Percentiles rank a stretch among this genome's conserved stretches.
Conservation (phyloP, 2,888 invertebrate species). For the Xylophagus ater region DNA sequence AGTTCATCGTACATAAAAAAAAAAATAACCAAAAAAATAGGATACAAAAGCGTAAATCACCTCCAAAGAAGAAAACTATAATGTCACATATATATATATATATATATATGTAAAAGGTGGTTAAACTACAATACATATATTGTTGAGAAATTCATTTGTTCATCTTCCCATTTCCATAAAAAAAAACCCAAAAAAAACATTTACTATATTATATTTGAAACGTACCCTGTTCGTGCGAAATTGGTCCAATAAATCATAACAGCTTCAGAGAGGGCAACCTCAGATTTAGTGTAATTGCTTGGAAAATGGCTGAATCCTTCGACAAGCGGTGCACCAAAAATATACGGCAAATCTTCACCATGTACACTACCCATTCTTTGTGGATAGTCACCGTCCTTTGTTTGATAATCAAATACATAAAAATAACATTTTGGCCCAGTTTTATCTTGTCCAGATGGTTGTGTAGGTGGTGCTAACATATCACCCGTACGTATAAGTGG, state of each 20-base stretch:
- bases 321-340: slow-evolving; percentile 83
- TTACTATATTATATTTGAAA: no score
- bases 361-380: slow-evolving; percentile 89
- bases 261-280: slow-evolving; percentile 74
- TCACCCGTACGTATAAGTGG: slow-evolving; percentile 80
- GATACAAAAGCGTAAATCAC: no score
- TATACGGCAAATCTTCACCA: slow-evolving; percentile 82
- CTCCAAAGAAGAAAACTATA: neutral
- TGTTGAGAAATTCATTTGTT: no score
- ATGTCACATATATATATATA: neutral
- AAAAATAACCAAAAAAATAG: no score
- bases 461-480: slow-evolving; percentile 57
- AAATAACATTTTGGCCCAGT: slow-evolving; percentile 74
- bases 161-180: no score
- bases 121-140: no score
- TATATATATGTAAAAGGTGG: neutral
- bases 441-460: slow-evolving; percentile 43
- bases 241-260: slow-evolving; percentile 82
- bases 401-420: slow-evolving; percentile 87
- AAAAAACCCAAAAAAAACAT: no score
- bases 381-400: slow-evolving; percentile 78
- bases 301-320: slow-evolving; percentile 73
- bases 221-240: slow-evolving; percentile 82
- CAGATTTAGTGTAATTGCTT: slow-evolving; percentile 78
- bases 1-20: no score